These are phyloP conservation scores for Oriolus oriolus DNA, from an alignment of 2,113 vertebrate species.

Conservation along the genomic window DNA sequence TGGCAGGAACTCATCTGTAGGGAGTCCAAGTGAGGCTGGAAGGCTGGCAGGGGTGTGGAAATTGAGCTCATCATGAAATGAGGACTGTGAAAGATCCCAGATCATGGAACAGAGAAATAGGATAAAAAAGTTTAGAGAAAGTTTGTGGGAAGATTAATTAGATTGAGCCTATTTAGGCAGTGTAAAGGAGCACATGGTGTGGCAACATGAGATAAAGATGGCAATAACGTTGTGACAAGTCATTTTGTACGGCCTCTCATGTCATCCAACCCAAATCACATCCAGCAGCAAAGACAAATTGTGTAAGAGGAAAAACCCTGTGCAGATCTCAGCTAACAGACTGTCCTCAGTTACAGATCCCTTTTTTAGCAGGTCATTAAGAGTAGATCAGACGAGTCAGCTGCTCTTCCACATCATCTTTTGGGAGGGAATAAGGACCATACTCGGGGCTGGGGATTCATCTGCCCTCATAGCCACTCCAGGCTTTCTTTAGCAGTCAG, in stretches of 20 bases:
- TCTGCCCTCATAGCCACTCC: not conserved
- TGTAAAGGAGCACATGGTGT: not conserved
- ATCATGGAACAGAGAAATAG: not conserved
- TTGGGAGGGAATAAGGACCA: not conserved
- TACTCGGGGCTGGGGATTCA: not conserved
- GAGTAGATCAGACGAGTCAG: not conserved
- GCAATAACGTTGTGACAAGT: no score
- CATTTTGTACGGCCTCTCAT: not conserved
- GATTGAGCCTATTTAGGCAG: not conserved
- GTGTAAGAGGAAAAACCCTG: not conserved
- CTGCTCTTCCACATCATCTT: not conserved
- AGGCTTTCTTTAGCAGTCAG: not conserved
- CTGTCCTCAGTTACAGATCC: not conserved
- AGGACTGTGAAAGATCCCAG: not conserved
- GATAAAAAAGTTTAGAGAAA: not conserved
- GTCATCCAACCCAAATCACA: not conserved
- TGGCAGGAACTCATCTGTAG: not conserved
- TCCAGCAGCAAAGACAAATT: not conserved
- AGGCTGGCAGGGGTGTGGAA: not conserved
- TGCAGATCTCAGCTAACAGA: not conserved
- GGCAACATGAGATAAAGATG: not conserved
- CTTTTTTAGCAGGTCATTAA: not conserved
- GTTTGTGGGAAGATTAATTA: not conserved
- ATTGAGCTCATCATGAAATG: not conserved
- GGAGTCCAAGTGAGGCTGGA: not conserved